A percentile compares a stretch with the other conserved stretches of the same genome.
These are phyloP conservation scores for Coracopsis vasa DNA, from an alignment of 2,113 vertebrate species.

Conservation along the genomic window DNA sequence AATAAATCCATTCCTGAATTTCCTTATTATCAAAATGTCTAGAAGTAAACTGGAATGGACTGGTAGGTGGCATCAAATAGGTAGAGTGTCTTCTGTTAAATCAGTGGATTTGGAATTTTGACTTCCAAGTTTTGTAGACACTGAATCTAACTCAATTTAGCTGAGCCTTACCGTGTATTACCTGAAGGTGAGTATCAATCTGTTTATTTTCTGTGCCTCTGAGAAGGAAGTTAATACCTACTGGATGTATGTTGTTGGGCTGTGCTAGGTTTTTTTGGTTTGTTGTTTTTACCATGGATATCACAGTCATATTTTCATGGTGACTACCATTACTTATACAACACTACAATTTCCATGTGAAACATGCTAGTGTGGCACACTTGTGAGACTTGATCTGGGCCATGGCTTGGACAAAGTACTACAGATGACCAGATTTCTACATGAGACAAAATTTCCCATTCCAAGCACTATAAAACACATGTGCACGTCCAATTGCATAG, in stretches of 20 bases:
- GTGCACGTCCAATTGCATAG: not conserved
- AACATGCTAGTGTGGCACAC: not conserved
- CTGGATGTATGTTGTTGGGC: not conserved
- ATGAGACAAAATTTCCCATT: not conserved
- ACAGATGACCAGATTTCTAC: not conserved
- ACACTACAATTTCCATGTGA: not conserved
- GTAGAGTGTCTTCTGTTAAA: not conserved
- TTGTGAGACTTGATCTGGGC: not conserved
- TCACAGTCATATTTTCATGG: not conserved
- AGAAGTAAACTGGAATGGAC: not conserved
- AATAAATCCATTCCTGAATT: not conserved
- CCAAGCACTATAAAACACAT: not conserved
- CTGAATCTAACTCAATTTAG: not conserved
- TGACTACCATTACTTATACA: not conserved
- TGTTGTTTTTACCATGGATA: not conserved
- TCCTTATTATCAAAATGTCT: not conserved
- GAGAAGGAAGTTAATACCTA: not conserved
- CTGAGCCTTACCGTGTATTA: not conserved
- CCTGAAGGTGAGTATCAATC: not conserved
- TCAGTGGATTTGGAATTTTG: not conserved
- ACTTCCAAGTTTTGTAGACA: not conserved
- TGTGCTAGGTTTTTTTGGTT: fast-evolving
- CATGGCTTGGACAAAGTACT: not conserved
- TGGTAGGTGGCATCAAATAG: not conserved
- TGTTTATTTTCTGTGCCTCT: not conserved